A percentile compares a stretch with the other conserved stretches of the same genome.
Conservation (phyloP, 2,797 vertebrate species). For the Otolemur crassicaudatus region DNA sequence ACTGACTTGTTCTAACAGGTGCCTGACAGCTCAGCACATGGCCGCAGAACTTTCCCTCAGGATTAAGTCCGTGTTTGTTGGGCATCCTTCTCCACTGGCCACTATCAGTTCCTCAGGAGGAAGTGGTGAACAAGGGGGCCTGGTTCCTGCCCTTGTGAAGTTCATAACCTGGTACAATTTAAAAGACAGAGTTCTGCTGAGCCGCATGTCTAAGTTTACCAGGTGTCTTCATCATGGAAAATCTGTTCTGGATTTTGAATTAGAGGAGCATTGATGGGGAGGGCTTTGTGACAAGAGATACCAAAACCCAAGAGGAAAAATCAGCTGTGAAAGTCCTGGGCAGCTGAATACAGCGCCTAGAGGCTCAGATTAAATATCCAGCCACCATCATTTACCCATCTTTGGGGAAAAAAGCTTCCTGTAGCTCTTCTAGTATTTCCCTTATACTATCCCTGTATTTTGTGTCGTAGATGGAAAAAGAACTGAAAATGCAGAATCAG, state of each 20-base stretch:
- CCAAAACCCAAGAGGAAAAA: neutral
- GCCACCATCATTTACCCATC: neutral
- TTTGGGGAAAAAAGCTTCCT: neutral
- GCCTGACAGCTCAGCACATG: neutral
- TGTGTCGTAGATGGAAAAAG: neutral
- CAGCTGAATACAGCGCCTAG: neutral
- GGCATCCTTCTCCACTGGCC: neutral
- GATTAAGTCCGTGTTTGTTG: neutral
- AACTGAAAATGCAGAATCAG: neutral
- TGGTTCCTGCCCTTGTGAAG: neutral
- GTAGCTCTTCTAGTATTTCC: neutral
- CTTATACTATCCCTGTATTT: neutral
- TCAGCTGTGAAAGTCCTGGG: neutral
- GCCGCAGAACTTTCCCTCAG: neutral
- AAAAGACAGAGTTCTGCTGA: neutral
- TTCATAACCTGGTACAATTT: neutral
- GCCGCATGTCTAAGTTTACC: neutral
- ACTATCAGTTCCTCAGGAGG: neutral
- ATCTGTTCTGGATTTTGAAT: neutral
- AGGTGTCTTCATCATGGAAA: neutral
- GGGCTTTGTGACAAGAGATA: neutral
- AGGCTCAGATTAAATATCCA: neutral
- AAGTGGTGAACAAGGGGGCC: neutral
- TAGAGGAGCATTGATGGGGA: neutral
- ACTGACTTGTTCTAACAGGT: neutral